Base-by-base conservation (phyloP, 2,888 invertebrate genomes). In the Cataglyphis rosenhaueri region DNA sequence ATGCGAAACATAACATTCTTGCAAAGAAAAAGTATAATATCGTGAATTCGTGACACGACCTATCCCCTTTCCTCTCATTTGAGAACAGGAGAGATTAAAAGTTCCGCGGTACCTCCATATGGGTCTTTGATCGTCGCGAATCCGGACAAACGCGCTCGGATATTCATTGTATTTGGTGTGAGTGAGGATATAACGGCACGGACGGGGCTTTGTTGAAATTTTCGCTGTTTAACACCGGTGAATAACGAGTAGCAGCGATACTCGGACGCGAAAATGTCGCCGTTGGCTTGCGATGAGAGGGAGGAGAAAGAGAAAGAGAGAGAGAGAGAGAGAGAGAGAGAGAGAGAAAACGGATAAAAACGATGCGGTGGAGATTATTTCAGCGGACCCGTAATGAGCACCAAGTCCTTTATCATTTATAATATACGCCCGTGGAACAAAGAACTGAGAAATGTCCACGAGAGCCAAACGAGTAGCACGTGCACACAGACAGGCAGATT, bases 211-310 rank as follows among this genome's bases (percentile, higher is more conserved):
- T 82, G 78, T 68, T 66, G 61, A 66, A 76, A 74, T 65, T 75
- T 74, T 75, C 81, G 35, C 75, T 76, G 76, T 82, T 75, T 82
- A 82, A 82, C 76, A 44, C 65, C 65, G 64, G 76, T 75, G 81
- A 82, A 75, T 82, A 82, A 82, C 76, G 78, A 75, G 57, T 65
- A 44, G 38, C 32, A 35, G 75, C 65, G 65, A 81, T 81, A 81
- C 57, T 38, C 74, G 64, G 62, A 81, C 76, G 38, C 70, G 59
- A 83, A 84, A 84, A 83, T 83, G 81, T 83, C 64, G 65, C 68
- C 61, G 79, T 61, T 71, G 18, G 79, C 52, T 62, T 57, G 38
- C 73, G 38, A 73, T 52, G n/a, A 29, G 15, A 38, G 38, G 9
- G 21, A 52, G 35, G n/a, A 41, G 41, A 59, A 48, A 44, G 29